Evolutionary conservation across 1,140 invertebrate species (phyloP), one percentile per base, ranked within the genome.

Genomic region (Musca domestica): DNA sequence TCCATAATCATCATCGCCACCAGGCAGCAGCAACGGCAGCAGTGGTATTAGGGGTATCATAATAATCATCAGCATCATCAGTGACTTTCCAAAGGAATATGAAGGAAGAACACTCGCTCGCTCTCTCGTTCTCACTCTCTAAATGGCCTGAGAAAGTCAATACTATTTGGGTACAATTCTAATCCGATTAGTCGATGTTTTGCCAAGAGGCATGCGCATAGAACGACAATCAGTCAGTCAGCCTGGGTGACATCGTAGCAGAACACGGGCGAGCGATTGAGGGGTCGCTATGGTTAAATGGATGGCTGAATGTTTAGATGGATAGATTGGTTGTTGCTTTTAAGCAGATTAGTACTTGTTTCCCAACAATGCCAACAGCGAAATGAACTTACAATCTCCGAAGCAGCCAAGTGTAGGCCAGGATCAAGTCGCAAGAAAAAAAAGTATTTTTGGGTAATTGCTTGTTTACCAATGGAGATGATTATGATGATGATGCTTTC

Each of bases 331-430:
- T 61, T 61, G 56, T 61, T 61, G 27, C 27, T 61, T 61, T 61
- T 61, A 61, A 61, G 56, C 56, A 61, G 56, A 61, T 61, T 61
- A 61, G 56, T 61, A 34, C 27, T 61, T 61, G 56, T 61, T 61
- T 61, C 19, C 17, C 14, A 41, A 41, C 34, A 41, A 41, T 12
- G 34, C 6, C 34, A 41, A 41, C 34, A 41, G 34, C 10, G 5
- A 41, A 41, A 41, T 41, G 34, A 41, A 41, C 34, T 41, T 41
- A 5, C 6, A 41, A 41, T 5, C 34, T 4, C 3, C 9, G 27
- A 30, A 30, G 27, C 34, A 12, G 34, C 34, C 4, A 41, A 41
- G 34, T 41, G 34, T 58, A 25, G 9, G 25, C n/a, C 25, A n/a
- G n/a, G 9, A 30, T 3, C 27, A 17, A n/a, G n/a, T n/a, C n/a